phyloP scores from a whole-genome alignment of 2,113 vertebrate species.

The Choloepus hoffmanni region DNA sequence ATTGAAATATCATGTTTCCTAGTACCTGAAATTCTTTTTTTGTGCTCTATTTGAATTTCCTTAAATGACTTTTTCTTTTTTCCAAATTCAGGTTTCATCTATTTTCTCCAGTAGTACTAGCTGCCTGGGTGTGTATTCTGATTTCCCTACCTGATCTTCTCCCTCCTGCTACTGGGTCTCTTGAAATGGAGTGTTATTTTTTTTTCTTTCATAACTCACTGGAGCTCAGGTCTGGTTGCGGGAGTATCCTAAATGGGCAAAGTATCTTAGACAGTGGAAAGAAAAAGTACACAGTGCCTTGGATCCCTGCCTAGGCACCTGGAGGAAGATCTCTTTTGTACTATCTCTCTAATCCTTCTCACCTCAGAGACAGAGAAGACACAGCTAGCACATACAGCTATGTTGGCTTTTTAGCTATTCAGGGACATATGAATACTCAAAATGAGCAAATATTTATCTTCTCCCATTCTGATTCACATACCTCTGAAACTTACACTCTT shows the following conservation, averaged over 20 bases:
- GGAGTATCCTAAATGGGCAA: conserved; percentile 8
- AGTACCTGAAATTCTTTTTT: conserved; percentile 21
- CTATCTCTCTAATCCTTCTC: neutral
- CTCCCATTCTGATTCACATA: neutral
- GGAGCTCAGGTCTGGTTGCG: neutral
- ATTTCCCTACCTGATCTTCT: conserved; percentile 45
- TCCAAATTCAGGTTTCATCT: neutral
- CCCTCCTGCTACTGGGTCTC: neutral
- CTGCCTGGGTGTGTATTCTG: neutral
- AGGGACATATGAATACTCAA: neutral
- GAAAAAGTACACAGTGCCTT: neutral
- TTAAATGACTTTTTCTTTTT: neutral
- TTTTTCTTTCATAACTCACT: neutral
- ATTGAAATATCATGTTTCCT: neutral
- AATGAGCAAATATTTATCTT: neutral
- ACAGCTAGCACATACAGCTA: neutral
- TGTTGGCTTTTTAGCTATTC: neutral
- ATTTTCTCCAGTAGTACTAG: conserved; percentile 32
- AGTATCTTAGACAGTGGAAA: conserved; percentile 16
- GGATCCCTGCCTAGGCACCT: neutral
- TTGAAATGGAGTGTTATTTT: neutral
- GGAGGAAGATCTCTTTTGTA: neutral
- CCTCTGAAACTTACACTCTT: conserved; percentile 3
- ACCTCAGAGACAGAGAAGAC: conserved; percentile 21
- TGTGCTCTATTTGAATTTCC: conserved; percentile 43